Conservation (phyloP, 2,113 vertebrate species). For the Lathamus discolor region DNA sequence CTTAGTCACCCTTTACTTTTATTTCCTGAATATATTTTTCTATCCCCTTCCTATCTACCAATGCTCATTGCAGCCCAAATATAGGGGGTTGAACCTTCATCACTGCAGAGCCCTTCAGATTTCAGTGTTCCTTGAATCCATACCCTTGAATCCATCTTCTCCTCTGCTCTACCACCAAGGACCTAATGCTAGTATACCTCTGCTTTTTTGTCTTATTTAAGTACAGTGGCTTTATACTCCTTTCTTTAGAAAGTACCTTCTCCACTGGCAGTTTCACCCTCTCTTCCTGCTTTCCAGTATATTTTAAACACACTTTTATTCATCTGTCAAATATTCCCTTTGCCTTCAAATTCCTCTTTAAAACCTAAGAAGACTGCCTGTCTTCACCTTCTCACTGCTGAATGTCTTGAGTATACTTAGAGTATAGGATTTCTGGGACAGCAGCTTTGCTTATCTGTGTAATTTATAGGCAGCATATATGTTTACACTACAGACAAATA, state of each 20-base stretch:
- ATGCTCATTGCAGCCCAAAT: background rate
- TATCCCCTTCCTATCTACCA: background rate
- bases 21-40: background rate
- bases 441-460: background rate
- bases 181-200: background rate
- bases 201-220: background rate
- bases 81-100: fast-evolving
- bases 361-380: background rate
- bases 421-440: background rate
- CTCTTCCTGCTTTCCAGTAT: background rate
- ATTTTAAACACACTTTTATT: background rate
- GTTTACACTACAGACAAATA: background rate
- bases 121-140: background rate
- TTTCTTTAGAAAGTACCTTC: background rate
- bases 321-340: background rate
- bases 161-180: background rate
- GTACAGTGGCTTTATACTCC: background rate
- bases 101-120: background rate
- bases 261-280: background rate
- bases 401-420: background rate
- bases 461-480: background rate
- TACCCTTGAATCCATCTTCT: background rate
- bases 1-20: background rate
- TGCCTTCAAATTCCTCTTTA: background rate
- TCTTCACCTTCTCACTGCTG: background rate